Base-by-base conservation (phyloP, 2,888 invertebrate genomes). In the Graphium colonna region DNA sequence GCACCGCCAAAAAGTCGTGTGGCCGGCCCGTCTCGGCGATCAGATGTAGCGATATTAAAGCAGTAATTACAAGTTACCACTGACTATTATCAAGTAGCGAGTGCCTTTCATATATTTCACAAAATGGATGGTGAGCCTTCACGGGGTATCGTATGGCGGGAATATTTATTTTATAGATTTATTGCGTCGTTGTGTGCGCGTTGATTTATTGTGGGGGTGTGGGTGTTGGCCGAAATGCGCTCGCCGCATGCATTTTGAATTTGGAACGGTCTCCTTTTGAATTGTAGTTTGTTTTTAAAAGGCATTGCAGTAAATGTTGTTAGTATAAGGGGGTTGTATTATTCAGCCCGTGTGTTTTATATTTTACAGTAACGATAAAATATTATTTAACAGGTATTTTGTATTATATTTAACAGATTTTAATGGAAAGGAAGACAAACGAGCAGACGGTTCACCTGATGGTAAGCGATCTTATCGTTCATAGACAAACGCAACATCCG, bases 151-250 rank as follows among this genome's bases (percentile, higher is more conserved):
- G 75, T 69, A 66, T 69, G 70, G 65, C 71, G 73, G 74, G 81
- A 80, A 86, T 87, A 87, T 87, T 88, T 87, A 86, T 85, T 85
- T 79, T 81, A 82, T 80, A 76, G 79, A 87, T 87, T 87, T 86
- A 86, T 86, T 78, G 68, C 74, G 67, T 65, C 70, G 63, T 61
- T 63, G 58, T 51, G 59, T 53, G 59, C 49, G 51, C 54, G 56
- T 58, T 64, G 64, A 63, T 64, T 63, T 65, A 65, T 62, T 56
- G 18, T 26, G 21, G 50, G 56, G 52, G 55, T 54, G 56, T 57
- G 43, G 48, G 43, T 55, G 54, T 49, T 42, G 52, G 39, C 52
- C 49, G 49, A 54, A 53, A 54, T 45, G 45, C 44, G 43, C 12
- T n/a, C n/a, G n/a, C n/a, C n/a, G 49, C 36, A 21, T 15, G 28